A percentile compares a stretch with the other conserved stretches of the same genome.
Conservation (phyloP, 2,113 vertebrate species). For the Mormyrus iriodes region DNA sequence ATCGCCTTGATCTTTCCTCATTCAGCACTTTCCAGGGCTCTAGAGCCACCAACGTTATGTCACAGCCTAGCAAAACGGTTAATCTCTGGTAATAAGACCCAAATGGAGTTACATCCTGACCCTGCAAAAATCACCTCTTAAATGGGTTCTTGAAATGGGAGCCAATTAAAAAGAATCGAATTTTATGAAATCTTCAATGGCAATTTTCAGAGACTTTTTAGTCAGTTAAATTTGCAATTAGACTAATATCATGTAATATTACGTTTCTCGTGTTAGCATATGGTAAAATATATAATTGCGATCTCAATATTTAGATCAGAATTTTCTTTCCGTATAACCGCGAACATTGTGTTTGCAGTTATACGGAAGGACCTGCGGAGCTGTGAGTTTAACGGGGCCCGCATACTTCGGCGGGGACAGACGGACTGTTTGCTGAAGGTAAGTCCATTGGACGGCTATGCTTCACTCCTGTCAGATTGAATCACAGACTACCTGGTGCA, state of each 20-base stretch:
- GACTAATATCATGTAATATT: neutral
- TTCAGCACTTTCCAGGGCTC: neutral
- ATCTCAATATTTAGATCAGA: neutral
- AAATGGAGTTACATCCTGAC: neutral
- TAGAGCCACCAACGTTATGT: neutral
- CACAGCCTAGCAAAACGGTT: neutral
- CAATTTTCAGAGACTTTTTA: too few species aligned
- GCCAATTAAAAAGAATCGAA: neutral
- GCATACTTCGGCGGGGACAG: neutral
- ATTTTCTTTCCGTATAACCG: too few species aligned
- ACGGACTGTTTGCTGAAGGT: neutral
- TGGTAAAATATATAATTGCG: neutral
- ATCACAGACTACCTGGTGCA: slow-evolving; percentile 33
- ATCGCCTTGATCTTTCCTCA: neutral
- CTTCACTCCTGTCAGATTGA: neutral
- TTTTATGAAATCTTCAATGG: neutral
- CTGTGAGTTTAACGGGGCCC: neutral
- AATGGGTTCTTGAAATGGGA: neutral
- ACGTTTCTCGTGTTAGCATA: neutral
- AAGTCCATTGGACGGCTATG: neutral
- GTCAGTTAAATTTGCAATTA: neutral
- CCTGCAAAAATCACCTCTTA: neutral
- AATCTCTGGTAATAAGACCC: neutral
- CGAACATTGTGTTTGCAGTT: neutral
- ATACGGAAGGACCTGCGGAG: neutral